phyloP scores from a whole-genome alignment of 1,140 invertebrate species.

The Laupala kohalensis region DNA sequence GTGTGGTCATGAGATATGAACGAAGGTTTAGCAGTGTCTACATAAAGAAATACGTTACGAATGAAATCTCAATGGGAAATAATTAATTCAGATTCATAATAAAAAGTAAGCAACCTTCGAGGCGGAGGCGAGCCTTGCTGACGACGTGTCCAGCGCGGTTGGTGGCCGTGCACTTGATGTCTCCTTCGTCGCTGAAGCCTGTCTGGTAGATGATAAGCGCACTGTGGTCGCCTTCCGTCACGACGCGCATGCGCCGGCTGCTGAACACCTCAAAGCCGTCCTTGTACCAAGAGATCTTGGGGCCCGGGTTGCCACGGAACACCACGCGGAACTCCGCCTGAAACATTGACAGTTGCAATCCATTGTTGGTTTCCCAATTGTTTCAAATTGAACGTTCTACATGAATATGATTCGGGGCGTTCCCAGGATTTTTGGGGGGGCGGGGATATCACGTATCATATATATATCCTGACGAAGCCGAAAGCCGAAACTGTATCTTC shows the following conservation, averaged over 20 bases:
- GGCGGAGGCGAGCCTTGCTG: constrained; percentile 51
- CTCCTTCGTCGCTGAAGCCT: constrained; percentile 63
- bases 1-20: too few relatives aligned
- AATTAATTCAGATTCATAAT: too few relatives aligned
- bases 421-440: too few relatives aligned
- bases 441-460: too few relatives aligned
- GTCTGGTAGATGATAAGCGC: constrained; percentile 69
- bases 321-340: constrained; percentile 66
- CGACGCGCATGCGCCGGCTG: constrained; percentile 59
- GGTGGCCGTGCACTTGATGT: constrained; percentile 77
- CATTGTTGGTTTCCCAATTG: too few relatives aligned
- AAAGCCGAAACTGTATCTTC: too few relatives aligned
- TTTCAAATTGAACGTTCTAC: too few relatives aligned
- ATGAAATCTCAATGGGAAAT: neutral
- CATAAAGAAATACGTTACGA: neutral
- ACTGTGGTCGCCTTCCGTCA: constrained; percentile 62
- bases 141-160: constrained; percentile 67
- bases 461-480: too few relatives aligned
- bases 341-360: too few relatives aligned
- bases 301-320: constrained; percentile 66
- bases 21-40: too few relatives aligned
- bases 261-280: constrained; percentile 76
- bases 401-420: too few relatives aligned
- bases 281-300: constrained; percentile 87
- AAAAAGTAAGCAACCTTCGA: constrained; percentile 64